Evolutionary conservation across 2,797 vertebrate genomes (phyloP).

Genomic region (Lates japonicus): DNA sequence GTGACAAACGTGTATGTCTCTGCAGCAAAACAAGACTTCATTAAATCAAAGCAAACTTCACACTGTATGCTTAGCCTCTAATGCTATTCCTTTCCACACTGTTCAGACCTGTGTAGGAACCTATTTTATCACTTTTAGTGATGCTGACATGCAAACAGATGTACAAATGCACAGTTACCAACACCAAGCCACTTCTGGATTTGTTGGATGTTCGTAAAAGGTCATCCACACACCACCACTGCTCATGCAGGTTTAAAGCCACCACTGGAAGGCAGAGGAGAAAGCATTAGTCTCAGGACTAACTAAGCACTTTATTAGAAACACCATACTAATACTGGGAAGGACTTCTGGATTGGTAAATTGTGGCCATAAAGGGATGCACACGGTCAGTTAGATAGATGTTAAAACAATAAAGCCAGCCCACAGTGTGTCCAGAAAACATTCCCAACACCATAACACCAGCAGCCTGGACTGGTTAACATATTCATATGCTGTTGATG

Average conservation of each 20-base stretch:
- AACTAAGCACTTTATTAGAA: neutral
- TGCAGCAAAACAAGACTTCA: no score
- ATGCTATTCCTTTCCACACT: neutral
- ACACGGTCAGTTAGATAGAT: no score
- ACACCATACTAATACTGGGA: neutral
- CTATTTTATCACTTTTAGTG: neutral
- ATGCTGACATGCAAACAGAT: neutral
- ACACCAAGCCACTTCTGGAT: slow-evolving; percentile 86
- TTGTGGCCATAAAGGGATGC: no score
- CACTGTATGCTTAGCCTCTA: no score
- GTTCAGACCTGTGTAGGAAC: neutral
- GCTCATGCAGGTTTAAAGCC: slow-evolving; percentile 87
- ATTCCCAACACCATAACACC: no score
- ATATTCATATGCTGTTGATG: no score
- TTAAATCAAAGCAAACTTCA: no score
- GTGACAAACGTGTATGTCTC: no score
- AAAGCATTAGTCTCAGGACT: neutral
- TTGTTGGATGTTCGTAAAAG: slow-evolving; percentile 87
- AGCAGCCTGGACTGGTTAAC: no score
- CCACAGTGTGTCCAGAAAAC: no score
- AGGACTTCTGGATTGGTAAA: no score
- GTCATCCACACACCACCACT: slow-evolving; percentile 90
- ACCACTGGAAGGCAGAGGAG: slow-evolving; percentile 78
- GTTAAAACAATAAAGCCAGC: no score
- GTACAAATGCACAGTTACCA: slow-evolving; percentile 77